phyloP scores from a whole-genome alignment of 1,140 invertebrate genomes.

The Chionoecetes opilio region DNA sequence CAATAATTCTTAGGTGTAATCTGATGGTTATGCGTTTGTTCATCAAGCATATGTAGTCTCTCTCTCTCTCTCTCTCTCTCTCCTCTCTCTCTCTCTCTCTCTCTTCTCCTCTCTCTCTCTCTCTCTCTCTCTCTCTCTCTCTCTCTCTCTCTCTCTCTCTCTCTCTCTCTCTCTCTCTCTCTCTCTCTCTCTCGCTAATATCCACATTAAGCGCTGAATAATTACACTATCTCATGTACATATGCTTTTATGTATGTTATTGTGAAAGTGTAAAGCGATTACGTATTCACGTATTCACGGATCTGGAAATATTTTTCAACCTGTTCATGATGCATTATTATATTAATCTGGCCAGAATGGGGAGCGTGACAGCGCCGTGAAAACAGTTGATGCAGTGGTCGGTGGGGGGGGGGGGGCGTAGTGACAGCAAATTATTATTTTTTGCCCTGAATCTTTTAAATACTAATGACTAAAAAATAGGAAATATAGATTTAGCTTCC shows the following conservation, averaged over 20 bases:
- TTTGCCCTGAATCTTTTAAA: not conserved
- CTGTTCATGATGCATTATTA: not conserved
- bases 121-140: too few relatives aligned
- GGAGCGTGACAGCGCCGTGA: not conserved
- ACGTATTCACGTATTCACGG: not conserved
- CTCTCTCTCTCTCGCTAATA: conserved; percentile 7
- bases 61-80: not conserved
- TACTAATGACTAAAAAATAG: too few relatives aligned
- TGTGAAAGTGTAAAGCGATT: not conserved
- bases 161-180: not conserved
- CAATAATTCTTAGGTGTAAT: too few relatives aligned
- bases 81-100: not conserved
- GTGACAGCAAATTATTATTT: not conserved
- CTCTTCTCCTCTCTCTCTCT: too few relatives aligned
- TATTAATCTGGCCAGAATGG: not conserved
- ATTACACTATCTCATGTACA: not conserved
- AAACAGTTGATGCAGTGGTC: not conserved
- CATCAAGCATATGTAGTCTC: too few relatives aligned
- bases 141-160: too few relatives aligned
- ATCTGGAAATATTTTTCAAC: not conserved
- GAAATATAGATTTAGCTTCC: not conserved
- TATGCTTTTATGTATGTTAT: not conserved
- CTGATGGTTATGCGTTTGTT: too few relatives aligned
- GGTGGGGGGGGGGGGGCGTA: too few relatives aligned
- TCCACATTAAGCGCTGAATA: not conserved